Evolutionary conservation across 2,888 invertebrate species (phyloP).

Genomic region (Cactoblastis cactorum): DNA sequence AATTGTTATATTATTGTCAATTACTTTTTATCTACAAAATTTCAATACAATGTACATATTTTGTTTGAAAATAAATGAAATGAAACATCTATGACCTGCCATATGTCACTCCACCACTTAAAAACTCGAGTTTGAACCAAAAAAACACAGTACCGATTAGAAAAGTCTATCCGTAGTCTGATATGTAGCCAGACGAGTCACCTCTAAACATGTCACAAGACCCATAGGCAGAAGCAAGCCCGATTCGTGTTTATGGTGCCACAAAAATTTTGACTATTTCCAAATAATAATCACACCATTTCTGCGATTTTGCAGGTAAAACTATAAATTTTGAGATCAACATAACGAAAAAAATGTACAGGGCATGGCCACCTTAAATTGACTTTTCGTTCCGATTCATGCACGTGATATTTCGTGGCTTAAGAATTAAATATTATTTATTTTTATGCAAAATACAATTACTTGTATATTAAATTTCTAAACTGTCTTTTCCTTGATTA

Average conservation of each 20-base stretch:
- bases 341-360: not conserved
- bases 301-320: not conserved
- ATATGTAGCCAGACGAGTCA: not conserved
- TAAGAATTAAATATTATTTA: too few relatives aligned
- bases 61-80: too few relatives aligned
- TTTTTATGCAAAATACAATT: too few relatives aligned
- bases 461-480: too few relatives aligned
- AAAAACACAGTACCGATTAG: too few relatives aligned
- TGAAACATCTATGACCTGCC: too few relatives aligned
- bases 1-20: too few relatives aligned
- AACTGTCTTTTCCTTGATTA: too few relatives aligned
- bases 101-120: too few relatives aligned
- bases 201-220: not conserved
- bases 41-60: too few relatives aligned
- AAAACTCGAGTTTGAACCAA: too few relatives aligned
- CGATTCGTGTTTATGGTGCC: not conserved
- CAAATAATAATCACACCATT: not conserved
- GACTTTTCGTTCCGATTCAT: not conserved
- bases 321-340: not conserved
- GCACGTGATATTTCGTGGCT: not conserved
- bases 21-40: too few relatives aligned
- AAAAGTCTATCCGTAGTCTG: not conserved
- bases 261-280: not conserved
- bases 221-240: not conserved
- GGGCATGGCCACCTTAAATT: not conserved